Conservation (phyloP, 2,113 vertebrate genomes). For the Lasiurus borealis region DNA sequence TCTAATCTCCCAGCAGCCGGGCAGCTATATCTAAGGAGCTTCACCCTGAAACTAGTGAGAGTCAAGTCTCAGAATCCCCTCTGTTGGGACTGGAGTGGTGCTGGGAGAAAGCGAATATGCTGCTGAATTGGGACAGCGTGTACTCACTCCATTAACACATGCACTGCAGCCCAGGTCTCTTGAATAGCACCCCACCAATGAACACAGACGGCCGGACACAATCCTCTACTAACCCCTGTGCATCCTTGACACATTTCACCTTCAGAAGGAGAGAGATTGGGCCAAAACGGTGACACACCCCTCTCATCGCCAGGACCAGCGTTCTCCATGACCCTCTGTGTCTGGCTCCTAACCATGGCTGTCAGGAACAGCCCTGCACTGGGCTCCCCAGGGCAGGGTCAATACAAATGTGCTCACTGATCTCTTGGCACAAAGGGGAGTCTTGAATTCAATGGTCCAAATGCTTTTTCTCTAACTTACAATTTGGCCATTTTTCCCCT, state of each 20-base stretch:
- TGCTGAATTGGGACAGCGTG: not conserved
- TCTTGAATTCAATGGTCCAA: constrained; percentile 67
- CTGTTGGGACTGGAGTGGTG: not conserved
- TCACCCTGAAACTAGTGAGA: not conserved
- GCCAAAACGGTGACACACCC: not conserved
- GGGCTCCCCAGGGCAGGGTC: not conserved
- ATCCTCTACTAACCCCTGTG: not conserved
- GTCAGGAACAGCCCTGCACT: constrained; percentile 5
- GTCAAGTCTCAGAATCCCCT: not conserved
- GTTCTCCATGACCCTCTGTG: not conserved
- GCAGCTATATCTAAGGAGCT: not conserved
- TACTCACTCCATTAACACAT: not conserved
- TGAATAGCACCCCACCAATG: not conserved
- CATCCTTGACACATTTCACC: constrained; percentile 24
- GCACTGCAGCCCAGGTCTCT: not conserved
- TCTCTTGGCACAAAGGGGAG: constrained; percentile 16
- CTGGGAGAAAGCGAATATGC: not conserved
- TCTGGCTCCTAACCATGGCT: constrained; percentile 27
- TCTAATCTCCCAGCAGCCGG: not conserved
- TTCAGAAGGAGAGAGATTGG: constrained; percentile 27
- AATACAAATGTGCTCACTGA: constrained; percentile 57
- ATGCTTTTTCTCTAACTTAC: constrained; percentile 31
- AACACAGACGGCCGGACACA: not conserved
- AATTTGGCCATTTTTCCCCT: constrained; percentile 69
- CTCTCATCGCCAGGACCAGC: not conserved